Conservation (phyloP, 2,797 vertebrate species). For the Craterocephalus amniculus region DNA sequence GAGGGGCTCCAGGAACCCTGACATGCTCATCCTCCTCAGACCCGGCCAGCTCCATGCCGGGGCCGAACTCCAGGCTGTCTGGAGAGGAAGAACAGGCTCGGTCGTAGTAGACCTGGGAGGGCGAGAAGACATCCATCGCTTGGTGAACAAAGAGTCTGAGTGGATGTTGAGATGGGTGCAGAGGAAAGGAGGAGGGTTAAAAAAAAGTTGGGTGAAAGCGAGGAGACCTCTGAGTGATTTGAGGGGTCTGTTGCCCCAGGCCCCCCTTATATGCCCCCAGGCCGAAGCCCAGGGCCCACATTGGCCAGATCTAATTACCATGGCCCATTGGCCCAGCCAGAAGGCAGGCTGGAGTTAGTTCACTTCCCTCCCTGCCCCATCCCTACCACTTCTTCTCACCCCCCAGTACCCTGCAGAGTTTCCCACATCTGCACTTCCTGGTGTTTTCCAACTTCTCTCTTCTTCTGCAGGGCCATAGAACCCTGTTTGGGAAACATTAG, state of each 20-base stretch:
- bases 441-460: constrained; percentile 80
- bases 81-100: constrained; percentile 89
- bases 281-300: constrained; percentile 85
- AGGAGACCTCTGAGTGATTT: constrained; percentile 82
- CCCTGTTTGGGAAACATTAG: constrained; percentile 38
- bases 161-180: constrained; percentile 35
- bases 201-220: constrained; percentile 56
- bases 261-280: constrained; percentile 89
- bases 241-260: constrained; percentile 79
- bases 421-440: constrained; percentile 85
- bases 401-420: constrained; percentile 83
- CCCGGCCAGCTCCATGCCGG: constrained; percentile 78
- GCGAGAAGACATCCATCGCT: constrained; percentile 90
- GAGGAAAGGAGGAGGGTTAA: constrained; percentile 32
- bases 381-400: constrained; percentile 57
- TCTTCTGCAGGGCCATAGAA: constrained; percentile 47
- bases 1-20: constrained; percentile 86
- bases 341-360: constrained; percentile 80
- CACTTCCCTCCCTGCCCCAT: constrained; percentile 78
- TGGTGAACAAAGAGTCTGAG: constrained; percentile 14
- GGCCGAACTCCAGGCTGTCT: constrained; percentile 86
- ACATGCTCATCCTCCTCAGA: constrained; percentile 93
- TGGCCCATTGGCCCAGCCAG: constrained; percentile 83
- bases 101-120: constrained; percentile 92
- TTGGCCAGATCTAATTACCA: constrained; percentile 91